Evolutionary conservation across 2,797 vertebrate genomes (phyloP).

Genomic region (Acipenser transmontanus): DNA sequence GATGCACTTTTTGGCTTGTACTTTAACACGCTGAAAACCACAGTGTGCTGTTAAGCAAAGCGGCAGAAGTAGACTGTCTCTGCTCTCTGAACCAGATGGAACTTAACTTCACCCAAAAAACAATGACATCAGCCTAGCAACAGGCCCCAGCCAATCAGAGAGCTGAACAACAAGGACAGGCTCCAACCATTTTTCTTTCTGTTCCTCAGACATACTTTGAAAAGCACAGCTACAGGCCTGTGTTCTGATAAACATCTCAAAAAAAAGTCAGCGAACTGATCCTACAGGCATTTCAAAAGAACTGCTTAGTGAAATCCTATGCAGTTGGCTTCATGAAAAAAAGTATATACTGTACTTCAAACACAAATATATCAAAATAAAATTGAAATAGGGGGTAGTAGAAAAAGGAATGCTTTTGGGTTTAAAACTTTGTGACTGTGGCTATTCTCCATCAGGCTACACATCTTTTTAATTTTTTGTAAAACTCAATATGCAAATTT

Average conservation of each 20-base stretch:
- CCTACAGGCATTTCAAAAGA: conserved; percentile 18
- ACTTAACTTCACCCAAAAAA: conserved; percentile 58
- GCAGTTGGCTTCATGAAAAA: neutral
- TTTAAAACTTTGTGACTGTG: too few species aligned
- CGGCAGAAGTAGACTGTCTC: conserved; percentile 44
- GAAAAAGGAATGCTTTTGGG: too few species aligned
- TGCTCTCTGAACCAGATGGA: conserved; percentile 55
- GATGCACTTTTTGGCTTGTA: too few species aligned
- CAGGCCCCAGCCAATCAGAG: conserved; percentile 72
- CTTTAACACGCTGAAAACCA: conserved; percentile 31
- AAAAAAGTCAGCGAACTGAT: conserved; percentile 28
- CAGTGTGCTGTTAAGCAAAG: conserved; percentile 70
- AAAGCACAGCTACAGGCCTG: conserved; percentile 51
- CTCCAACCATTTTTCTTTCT: conserved; percentile 55
- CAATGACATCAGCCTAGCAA: conserved; percentile 81
- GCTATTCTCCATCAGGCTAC: too few species aligned
- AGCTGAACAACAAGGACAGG: conserved; percentile 67
- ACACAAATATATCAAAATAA: too few species aligned
- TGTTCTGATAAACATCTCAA: conserved; percentile 19
- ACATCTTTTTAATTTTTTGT: too few species aligned
- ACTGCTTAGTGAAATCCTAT: neutral
- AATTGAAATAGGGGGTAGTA: too few species aligned
- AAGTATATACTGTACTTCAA: too few species aligned
- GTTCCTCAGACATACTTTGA: conserved; percentile 36
- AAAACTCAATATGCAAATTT: too few species aligned